Conservation (phyloP, 2,888 invertebrate species). For the Archips crataeganus region DNA sequence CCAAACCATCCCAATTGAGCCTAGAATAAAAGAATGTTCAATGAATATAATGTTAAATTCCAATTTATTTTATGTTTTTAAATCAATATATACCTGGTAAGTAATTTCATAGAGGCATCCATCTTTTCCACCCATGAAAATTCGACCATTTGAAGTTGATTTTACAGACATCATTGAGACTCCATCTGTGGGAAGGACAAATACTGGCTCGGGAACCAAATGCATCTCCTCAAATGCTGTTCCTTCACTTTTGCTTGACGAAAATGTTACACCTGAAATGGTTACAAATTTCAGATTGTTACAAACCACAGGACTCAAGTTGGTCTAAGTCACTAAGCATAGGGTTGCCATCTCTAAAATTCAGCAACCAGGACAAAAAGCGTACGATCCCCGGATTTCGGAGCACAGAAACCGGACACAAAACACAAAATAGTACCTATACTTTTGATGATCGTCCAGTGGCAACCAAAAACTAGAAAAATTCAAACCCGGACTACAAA, state of each 20-base stretch:
- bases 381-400: no score
- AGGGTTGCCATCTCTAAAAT: no score
- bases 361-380: no score
- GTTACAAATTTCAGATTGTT: background rate
- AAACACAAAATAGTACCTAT: no score
- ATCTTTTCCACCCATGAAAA: conserved; percentile 98
- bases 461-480: no score
- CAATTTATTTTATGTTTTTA: background rate
- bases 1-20: conserved; percentile 97
- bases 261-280: conserved; percentile 84
- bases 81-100: conserved; percentile 90
- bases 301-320: background rate
- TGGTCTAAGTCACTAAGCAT: no score
- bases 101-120: conserved; percentile 97
- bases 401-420: no score
- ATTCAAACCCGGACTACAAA: no score
- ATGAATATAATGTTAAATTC: background rate
- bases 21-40: conserved; percentile 64
- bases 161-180: conserved; percentile 93
- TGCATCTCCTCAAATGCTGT: conserved; percentile 91
- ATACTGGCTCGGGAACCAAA: conserved; percentile 97
- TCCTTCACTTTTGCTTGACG: conserved; percentile 75
- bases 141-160: conserved; percentile 93
- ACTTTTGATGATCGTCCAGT: no score
- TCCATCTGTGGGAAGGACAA: conserved; percentile 96